Conservation (phyloP, 1,140 invertebrate species). For the Gryllus bimaculatus region DNA sequence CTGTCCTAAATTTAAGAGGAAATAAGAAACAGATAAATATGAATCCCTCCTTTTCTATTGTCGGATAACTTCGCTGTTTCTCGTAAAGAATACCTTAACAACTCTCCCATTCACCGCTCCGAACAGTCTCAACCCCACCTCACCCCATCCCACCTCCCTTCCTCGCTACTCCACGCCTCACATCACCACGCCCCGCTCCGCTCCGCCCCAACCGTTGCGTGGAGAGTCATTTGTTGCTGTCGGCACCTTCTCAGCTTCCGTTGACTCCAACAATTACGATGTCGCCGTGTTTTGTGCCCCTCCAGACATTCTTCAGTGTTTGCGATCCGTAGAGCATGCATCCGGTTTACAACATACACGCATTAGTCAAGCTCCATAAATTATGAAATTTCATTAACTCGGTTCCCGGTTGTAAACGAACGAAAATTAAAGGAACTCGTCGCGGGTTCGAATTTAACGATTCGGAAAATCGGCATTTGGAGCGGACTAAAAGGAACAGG, state of each 20-base stretch:
- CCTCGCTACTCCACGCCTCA: too few relatives aligned
- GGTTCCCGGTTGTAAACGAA: neutral
- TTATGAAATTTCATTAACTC: neutral
- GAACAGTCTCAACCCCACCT: too few relatives aligned
- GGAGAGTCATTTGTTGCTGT: neutral
- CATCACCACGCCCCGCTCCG: too few relatives aligned
- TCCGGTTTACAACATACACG: neutral
- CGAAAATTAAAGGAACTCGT: neutral
- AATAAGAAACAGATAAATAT: too few relatives aligned
- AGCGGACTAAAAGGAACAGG: neutral
- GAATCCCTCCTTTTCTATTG: neutral
- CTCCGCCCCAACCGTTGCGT: too few relatives aligned
- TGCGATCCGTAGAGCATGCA: neutral
- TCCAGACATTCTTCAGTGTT: neutral
- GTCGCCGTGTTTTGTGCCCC: neutral
- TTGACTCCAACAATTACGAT: neutral
- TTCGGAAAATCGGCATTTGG: neutral
- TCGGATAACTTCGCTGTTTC: neutral
- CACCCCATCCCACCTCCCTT: too few relatives aligned
- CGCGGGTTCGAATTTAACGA: neutral
- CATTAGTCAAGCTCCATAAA: constrained; percentile 4
- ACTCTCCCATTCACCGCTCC: neutral
- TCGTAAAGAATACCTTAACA: neutral
- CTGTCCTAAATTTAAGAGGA: too few relatives aligned
- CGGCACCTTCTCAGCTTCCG: neutral